Percentiles rank a stretch among this genome's conserved stretches.
phyloP scores from a whole-genome alignment of 2,888 invertebrate species.

The Beris morrisii region DNA sequence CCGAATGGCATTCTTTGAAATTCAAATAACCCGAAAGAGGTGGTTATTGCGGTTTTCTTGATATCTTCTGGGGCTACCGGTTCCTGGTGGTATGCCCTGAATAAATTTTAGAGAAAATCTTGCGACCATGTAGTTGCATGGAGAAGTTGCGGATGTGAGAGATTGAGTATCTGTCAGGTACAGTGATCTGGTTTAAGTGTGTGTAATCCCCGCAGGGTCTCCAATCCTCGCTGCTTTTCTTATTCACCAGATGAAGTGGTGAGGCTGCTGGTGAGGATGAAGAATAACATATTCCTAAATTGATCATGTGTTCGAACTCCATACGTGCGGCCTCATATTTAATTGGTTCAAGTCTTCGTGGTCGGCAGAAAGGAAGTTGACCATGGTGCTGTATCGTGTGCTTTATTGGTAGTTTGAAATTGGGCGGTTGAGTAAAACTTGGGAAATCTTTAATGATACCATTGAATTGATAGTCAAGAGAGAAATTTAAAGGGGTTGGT shows the following conservation, averaged over 20 bases:
- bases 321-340: slow-evolving; percentile 39
- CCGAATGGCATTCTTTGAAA: slow-evolving; percentile 47
- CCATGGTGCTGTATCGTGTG: slow-evolving; percentile 31
- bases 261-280: slow-evolving; percentile 29
- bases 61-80: slow-evolving; percentile 23
- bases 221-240: slow-evolving; percentile 35
- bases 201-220: slow-evolving; percentile 44
- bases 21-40: slow-evolving; percentile 46
- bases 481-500: slow-evolving; percentile 8
- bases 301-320: slow-evolving; percentile 32
- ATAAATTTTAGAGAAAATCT: slow-evolving; percentile 26
- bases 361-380: slow-evolving; percentile 33
- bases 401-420: slow-evolving; percentile 32
- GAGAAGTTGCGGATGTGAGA: slow-evolving; percentile 16
- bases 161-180: slow-evolving; percentile 14
- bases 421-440: slow-evolving; percentile 29
- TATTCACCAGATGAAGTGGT: slow-evolving; percentile 35
- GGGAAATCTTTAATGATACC: slow-evolving; percentile 34
- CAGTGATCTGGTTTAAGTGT: not conserved
- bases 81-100: slow-evolving; percentile 27
- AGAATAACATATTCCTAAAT: slow-evolving; percentile 31
- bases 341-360: slow-evolving; percentile 35
- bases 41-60: slow-evolving; percentile 9
- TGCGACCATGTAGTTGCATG: slow-evolving; percentile 8
- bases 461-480: slow-evolving; percentile 37